Evolutionary conservation across 2,113 vertebrate species (phyloP).

Genomic region (Gambusia holbrooki): DNA sequence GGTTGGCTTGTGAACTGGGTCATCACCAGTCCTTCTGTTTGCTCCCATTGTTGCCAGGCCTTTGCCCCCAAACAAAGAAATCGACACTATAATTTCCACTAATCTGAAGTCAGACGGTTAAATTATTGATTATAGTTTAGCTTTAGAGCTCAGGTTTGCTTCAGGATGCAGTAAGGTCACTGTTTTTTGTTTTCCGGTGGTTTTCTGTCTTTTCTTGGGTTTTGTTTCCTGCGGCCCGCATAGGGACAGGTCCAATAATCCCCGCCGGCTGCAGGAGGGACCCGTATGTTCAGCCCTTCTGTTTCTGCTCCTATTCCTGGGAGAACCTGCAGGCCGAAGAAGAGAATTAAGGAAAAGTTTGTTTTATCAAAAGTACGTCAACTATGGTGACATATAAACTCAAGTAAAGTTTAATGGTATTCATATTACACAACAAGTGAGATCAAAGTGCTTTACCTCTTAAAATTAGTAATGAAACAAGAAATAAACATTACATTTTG

Average conservation of each 20-base stretch:
- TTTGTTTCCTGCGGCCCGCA: slow-evolving; percentile 2
- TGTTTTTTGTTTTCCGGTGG: not conserved
- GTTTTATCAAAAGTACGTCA: too few species aligned
- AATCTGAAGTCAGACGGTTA: too few species aligned
- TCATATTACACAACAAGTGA: too few species aligned
- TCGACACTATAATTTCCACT: too few species aligned
- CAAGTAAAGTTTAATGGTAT: too few species aligned
- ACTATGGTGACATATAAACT: not conserved
- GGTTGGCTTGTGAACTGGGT: slow-evolving; percentile 41
- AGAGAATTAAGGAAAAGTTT: not conserved
- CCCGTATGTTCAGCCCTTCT: slow-evolving; percentile 53
- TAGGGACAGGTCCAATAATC: slow-evolving; percentile 27
- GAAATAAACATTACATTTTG: too few species aligned
- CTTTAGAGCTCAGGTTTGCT: not conserved
- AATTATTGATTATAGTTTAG: not conserved
- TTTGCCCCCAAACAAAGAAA: too few species aligned
- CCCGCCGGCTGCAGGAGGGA: slow-evolving; percentile 20
- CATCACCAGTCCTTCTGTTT: slow-evolving; percentile 35
- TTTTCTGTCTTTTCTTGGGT: not conserved
- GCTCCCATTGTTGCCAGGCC: slow-evolving; percentile 12
- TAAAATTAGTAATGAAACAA: too few species aligned
- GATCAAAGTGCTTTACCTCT: too few species aligned
- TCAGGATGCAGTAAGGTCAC: not conserved
- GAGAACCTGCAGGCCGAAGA: not conserved
- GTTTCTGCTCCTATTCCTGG: slow-evolving; percentile 23